Percentiles rank a stretch among this genome's conserved stretches.
Conservation (phyloP, 2,113 vertebrate genomes). For the Clarias batrachus region DNA sequence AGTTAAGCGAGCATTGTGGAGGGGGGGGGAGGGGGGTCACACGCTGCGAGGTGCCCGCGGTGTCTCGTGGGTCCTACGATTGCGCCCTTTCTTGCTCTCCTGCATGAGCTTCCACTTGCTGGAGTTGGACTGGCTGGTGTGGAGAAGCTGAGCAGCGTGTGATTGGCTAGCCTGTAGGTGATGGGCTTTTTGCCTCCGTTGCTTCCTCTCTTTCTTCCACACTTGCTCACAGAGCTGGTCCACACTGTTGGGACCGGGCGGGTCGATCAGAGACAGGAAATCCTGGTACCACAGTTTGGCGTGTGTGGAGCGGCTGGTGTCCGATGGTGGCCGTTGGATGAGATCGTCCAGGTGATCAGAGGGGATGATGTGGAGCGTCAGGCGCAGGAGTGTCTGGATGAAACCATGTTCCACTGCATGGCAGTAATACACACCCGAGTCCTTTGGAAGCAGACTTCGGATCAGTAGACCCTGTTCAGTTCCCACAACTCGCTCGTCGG, state of each 20-base stretch:
- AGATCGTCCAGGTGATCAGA: conserved; percentile 87
- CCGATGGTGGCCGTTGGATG: conserved; percentile 76
- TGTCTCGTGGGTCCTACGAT: conserved; percentile 97
- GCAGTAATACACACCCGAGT: conserved; percentile 90
- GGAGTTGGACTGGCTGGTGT: conserved; percentile 71
- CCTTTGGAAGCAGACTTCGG: conserved; percentile 80
- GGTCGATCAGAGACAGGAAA: conserved; percentile 96
- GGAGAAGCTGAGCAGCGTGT: conserved; percentile 65
- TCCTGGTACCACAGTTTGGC: conserved; percentile 97
- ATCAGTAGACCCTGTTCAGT: conserved; percentile 92
- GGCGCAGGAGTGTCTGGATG: conserved; percentile 90
- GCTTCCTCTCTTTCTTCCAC: conserved; percentile 95
- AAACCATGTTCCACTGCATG: conserved; percentile 95
- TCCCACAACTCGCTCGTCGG: conserved; percentile 81
- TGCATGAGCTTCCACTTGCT: conserved; percentile 97
- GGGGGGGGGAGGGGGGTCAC: conserved; percentile 66
- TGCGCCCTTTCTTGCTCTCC: conserved; percentile 95
- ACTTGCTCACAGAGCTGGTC: conserved; percentile 98
- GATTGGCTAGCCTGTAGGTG: conserved; percentile 61
- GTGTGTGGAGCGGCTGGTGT: conserved; percentile 71
- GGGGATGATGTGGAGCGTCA: conserved; percentile 92
- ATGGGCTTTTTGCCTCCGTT: conserved; percentile 84
- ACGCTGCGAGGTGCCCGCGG: conserved; percentile 95
- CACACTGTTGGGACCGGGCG: conserved; percentile 92
- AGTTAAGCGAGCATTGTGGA: conserved; percentile 56